Evolutionary conservation across 1,140 invertebrate species (phyloP).

Genomic region (Temnothorax curvispinosus): DNA sequence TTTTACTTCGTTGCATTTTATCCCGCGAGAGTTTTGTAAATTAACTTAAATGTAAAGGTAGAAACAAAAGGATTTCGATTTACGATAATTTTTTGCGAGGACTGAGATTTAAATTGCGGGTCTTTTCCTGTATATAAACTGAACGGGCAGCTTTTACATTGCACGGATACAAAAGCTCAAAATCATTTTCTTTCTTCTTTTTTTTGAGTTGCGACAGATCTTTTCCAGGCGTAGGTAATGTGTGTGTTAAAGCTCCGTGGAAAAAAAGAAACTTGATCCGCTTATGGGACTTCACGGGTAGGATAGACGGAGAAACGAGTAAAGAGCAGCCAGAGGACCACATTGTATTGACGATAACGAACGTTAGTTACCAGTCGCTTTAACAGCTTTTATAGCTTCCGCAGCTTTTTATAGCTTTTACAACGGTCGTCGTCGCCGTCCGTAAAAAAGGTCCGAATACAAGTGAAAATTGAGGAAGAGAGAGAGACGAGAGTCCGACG

Average conservation of each 20-base stretch:
- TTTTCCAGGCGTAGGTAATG: background rate
- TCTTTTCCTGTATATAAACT: slow-evolving; percentile 8
- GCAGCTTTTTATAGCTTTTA: slow-evolving; percentile 54
- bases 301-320: slow-evolving; percentile 45
- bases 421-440: slow-evolving; percentile 25
- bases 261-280: slow-evolving; percentile 36
- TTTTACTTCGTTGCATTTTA: background rate
- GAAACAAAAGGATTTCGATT: background rate
- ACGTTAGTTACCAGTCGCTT: slow-evolving; percentile 57
- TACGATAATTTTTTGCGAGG: background rate
- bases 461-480: slow-evolving; percentile 35
- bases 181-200: background rate
- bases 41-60: background rate
- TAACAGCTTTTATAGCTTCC: slow-evolving; percentile 58
- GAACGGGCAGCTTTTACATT: slow-evolving; percentile 18
- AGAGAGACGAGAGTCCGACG: slow-evolving; percentile 7
- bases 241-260: slow-evolving; percentile 17
- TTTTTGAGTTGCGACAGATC: background rate
- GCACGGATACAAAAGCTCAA: slow-evolving; percentile 28
- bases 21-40: background rate
- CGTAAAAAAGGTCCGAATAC: slow-evolving; percentile 44
- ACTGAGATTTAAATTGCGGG: background rate
- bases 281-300: slow-evolving; percentile 45
- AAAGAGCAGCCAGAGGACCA: slow-evolving; percentile 38
- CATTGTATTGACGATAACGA: slow-evolving; percentile 54